phyloP scores from a whole-genome alignment of 2,113 vertebrate genomes.

The cat (Felis catus) region DNA sequence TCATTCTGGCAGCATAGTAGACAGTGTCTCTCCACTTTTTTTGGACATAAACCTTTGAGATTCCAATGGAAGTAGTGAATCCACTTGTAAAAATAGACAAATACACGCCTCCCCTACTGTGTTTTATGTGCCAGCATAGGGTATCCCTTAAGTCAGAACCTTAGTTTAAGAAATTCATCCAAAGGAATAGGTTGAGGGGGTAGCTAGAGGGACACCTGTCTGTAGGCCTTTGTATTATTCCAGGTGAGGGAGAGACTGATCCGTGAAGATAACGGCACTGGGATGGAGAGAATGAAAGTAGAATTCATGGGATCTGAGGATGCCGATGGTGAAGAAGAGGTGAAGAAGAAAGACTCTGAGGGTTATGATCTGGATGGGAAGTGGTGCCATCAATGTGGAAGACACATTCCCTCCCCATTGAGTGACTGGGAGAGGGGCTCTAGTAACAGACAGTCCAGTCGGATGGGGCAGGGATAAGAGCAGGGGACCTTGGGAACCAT shows the following conservation, averaged over 20 bases:
- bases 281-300: background rate
- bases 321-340: background rate
- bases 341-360: background rate
- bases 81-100: background rate
- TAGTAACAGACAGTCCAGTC: background rate
- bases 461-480: background rate
- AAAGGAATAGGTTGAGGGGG: background rate
- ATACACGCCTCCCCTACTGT: rapidly evolving
- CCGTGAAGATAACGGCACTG: background rate
- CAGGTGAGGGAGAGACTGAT: background rate
- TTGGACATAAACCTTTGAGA: background rate
- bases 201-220: background rate
- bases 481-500: background rate
- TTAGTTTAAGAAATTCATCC: background rate
- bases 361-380: background rate
- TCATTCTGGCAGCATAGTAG: background rate
- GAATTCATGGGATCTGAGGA: background rate
- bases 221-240: background rate
- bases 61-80: background rate
- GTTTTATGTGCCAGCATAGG: background rate
- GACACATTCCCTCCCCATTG: too few species aligned
- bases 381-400: background rate
- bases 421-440: background rate
- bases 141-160: background rate
- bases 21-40: background rate